Conservation (phyloP, 2,113 vertebrate species). For the Xiphophorus hellerii region DNA sequence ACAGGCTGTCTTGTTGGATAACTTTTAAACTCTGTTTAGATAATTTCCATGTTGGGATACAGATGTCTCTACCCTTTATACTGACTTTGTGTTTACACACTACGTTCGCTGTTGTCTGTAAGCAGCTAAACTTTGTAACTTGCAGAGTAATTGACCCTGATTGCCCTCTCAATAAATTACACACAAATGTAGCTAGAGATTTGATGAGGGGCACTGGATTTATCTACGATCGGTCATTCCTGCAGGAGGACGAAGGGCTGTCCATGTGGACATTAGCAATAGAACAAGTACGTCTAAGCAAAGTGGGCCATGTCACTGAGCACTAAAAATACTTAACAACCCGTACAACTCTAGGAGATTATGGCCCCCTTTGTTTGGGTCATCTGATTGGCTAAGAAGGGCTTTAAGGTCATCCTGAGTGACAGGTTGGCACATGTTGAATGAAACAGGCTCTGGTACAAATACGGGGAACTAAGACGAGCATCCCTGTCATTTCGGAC, state of each 20-base stretch:
- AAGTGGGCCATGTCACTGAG: conserved; percentile 66
- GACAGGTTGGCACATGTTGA: conserved; percentile 49
- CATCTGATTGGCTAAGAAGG: conserved; percentile 65
- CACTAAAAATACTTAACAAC: conserved; percentile 46
- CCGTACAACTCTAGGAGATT: conserved; percentile 47
- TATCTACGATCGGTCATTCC: conserved; percentile 37
- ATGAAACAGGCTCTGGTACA: conserved; percentile 65
- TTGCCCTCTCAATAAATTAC: neutral
- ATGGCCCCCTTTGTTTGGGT: conserved; percentile 56
- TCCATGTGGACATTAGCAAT: conserved; percentile 39
- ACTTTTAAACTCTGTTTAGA: neutral
- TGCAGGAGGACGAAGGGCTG: conserved; percentile 10
- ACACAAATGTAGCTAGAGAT: conserved; percentile 43
- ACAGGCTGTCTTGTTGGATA: neutral
- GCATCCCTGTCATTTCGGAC: conserved; percentile 31
- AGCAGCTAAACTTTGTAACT: conserved; percentile 2
- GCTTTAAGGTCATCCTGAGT: conserved; percentile 58
- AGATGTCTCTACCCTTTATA: conserved; percentile 3
- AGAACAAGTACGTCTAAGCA: conserved; percentile 46
- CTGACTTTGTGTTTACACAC: neutral
- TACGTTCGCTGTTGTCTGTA: neutral
- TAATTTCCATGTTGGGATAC: neutral
- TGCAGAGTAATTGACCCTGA: conserved; percentile 17
- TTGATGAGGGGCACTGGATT: conserved; percentile 29
- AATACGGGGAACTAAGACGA: conserved; percentile 59